phyloP scores from a whole-genome alignment of 2,113 vertebrate species.

The Hippocampus guttulatus region DNA sequence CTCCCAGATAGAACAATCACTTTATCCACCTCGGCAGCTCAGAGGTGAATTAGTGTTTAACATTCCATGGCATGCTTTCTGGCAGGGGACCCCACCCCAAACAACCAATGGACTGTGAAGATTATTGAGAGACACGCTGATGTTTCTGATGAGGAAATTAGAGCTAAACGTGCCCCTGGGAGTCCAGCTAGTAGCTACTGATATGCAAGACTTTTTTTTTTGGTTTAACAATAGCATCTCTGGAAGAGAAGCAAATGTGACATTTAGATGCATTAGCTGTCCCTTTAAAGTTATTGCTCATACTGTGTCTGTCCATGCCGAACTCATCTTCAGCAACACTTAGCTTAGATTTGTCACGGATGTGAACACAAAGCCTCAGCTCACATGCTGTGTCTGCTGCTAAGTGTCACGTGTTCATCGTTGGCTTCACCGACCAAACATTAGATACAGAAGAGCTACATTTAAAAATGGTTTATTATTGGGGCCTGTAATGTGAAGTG shows the following conservation, averaged over 20 bases:
- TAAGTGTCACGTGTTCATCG: constrained; percentile 1
- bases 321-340: constrained; percentile 2
- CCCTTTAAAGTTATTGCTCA: constrained; percentile 46
- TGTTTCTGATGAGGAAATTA: constrained; percentile 70
- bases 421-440: not conserved
- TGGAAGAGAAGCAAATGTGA: constrained; percentile 28
- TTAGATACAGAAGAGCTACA: not conserved
- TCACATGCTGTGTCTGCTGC: not conserved
- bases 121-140: constrained; percentile 63
- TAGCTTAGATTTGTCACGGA: not conserved
- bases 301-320: constrained; percentile 9
- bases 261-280: constrained; percentile 24
- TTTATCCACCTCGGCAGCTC: constrained; percentile 68
- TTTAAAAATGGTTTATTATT: not conserved
- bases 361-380: constrained; percentile 1
- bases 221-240: constrained; percentile 44
- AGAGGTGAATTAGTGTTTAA: constrained; percentile 72
- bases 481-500: not conserved
- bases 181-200: constrained; percentile 38
- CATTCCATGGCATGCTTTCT: constrained; percentile 72
- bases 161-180: constrained; percentile 62
- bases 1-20: constrained; percentile 69
- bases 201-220: constrained; percentile 40
- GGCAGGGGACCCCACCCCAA: constrained; percentile 59
- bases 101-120: constrained; percentile 59